Evolutionary conservation across 2,113 vertebrate genomes (phyloP).

Genomic region (Girardinichthys multiradiatus): DNA sequence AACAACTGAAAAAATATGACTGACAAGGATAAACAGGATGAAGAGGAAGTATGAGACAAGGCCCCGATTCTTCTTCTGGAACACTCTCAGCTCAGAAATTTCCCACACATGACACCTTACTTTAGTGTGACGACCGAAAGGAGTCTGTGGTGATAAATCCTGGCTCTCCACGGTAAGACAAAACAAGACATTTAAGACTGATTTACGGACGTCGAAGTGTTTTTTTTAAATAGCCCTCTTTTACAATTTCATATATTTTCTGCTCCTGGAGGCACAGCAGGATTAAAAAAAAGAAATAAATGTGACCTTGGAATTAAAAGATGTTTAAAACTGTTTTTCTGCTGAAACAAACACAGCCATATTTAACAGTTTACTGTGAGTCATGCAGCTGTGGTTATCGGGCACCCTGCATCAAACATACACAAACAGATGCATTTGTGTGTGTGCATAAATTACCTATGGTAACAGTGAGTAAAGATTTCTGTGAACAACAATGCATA

Average conservation of each 20-base stretch:
- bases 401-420: slow-evolving; percentile 49
- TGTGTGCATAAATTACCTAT: slow-evolving; percentile 50
- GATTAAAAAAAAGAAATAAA: slow-evolving; percentile 3
- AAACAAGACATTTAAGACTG: slow-evolving; percentile 27
- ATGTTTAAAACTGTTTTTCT: slow-evolving; percentile 39
- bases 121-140: slow-evolving; percentile 42
- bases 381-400: slow-evolving; percentile 59
- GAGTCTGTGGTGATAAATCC: slow-evolving; percentile 44
- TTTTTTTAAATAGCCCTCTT: slow-evolving; percentile 40
- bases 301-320: slow-evolving; percentile 69
- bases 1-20: slow-evolving; percentile 11
- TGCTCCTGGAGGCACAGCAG: slow-evolving; percentile 31
- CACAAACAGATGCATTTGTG: slow-evolving; percentile 4
- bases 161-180: slow-evolving; percentile 25
- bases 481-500: slow-evolving; percentile 59
- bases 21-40: slow-evolving; percentile 53
- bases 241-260: slow-evolving; percentile 40
- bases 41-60: slow-evolving; percentile 51
- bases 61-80: slow-evolving; percentile 37
- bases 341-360: slow-evolving; percentile 46
- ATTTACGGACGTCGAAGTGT: slow-evolving; percentile 35
- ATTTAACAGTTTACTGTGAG: slow-evolving; percentile 47
- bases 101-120: slow-evolving; percentile 43
- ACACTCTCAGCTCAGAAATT: slow-evolving; percentile 42
- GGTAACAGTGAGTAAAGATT: slow-evolving; percentile 41